These are phyloP conservation scores for Galaxea fascicularis DNA, from an alignment of 92 coral and sea anemone genomes.

Conservation along the genomic window DNA sequence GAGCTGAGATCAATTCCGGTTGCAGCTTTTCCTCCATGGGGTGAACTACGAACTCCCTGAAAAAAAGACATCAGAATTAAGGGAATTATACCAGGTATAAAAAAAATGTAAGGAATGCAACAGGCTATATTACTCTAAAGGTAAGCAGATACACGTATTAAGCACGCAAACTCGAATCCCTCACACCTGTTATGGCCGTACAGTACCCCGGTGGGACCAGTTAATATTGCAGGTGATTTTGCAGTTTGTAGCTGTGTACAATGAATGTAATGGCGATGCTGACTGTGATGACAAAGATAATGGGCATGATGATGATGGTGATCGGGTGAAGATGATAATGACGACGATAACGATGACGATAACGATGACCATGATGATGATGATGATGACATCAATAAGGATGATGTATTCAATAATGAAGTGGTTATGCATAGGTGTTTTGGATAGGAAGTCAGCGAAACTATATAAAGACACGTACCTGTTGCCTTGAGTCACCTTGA, in stretches of 20 bases:
- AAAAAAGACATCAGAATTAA: not conserved
- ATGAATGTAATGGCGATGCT: not conserved
- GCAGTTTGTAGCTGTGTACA: not conserved
- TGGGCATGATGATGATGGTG: too few relatives aligned
- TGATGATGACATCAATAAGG: not conserved
- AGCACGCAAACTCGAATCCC: too few relatives aligned
- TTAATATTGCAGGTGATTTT: too few relatives aligned
- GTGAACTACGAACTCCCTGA: constrained; percentile 55
- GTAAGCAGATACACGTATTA: too few relatives aligned
- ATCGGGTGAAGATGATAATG: not conserved
- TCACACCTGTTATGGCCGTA: too few relatives aligned
- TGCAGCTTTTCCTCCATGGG: constrained; percentile 39
- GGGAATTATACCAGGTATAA: not conserved
- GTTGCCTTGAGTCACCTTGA: constrained; percentile 68
- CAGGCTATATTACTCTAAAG: too few relatives aligned
- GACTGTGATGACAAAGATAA: too few relatives aligned
- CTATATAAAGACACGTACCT: constrained; percentile 45
- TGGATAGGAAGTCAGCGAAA: too few relatives aligned
- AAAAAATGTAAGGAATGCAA: too few relatives aligned
- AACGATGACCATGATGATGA: not conserved
- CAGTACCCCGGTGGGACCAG: too few relatives aligned
- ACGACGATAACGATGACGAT: not conserved
- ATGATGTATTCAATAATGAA: not conserved
- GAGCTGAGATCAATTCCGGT: constrained; percentile 55
- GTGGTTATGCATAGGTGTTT: too few relatives aligned